A percentile compares a stretch with the other conserved stretches of the same genome.
phyloP scores from a whole-genome alignment of 2,113 vertebrate species.

The Albula goreensis region DNA sequence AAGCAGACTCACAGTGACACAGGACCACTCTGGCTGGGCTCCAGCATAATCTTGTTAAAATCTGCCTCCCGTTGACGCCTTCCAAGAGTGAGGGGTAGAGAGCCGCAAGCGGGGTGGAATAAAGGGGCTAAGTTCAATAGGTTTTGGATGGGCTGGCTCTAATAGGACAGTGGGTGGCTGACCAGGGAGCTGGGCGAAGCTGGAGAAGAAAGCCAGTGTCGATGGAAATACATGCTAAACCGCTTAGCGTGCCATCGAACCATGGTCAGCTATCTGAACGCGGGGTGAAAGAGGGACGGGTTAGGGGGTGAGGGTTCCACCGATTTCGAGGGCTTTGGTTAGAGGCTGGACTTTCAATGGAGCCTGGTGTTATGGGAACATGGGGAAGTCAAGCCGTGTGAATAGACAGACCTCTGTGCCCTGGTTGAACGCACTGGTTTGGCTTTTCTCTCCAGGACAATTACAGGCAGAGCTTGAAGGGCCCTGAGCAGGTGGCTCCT shows the following conservation, averaged over 20 bases:
- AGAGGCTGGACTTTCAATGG: background rate
- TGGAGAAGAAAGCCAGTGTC: background rate
- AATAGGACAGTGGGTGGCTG: background rate
- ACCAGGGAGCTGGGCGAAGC: background rate
- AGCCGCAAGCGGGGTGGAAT: constrained; percentile 14
- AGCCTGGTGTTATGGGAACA: constrained; percentile 6
- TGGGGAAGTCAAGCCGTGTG: constrained; percentile 33
- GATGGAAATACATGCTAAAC: background rate
- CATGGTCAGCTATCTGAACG: background rate
- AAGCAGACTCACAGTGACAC: constrained; percentile 52
- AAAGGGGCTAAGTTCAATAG: constrained; percentile 10
- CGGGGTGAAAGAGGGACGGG: background rate
- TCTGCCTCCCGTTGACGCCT: constrained; percentile 53
- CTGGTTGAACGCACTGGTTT: constrained; percentile 33
- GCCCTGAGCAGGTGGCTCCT: constrained; percentile 63
- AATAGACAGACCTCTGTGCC: constrained; percentile 30
- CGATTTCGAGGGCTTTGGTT: background rate
- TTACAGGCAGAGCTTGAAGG: constrained; percentile 59
- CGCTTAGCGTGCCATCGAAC: background rate
- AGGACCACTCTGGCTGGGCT: constrained; percentile 55
- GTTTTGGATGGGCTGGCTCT: background rate
- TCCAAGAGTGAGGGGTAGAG: constrained; percentile 39
- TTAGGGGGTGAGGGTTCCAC: too few relatives aligned
- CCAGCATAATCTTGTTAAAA: constrained; percentile 67
- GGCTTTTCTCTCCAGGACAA: constrained; percentile 62